Percentiles rank a stretch among this genome's conserved stretches.
Conservation (phyloP, 2,888 invertebrate species). For the Clunio marinus region DNA sequence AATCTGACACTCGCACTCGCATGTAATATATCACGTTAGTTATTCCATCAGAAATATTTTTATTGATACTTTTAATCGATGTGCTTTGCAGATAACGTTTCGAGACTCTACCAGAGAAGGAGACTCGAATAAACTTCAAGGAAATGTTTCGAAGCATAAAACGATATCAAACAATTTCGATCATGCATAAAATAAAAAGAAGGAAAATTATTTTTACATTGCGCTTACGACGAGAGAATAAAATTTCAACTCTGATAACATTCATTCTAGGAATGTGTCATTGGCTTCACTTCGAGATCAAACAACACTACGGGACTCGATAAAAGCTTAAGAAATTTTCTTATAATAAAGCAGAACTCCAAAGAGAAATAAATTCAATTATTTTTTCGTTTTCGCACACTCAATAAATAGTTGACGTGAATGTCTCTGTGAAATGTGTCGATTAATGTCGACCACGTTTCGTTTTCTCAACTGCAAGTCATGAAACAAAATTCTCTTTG, state of each 20-base stretch:
- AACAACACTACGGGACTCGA: neutral
- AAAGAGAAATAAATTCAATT: slow-evolving; percentile 11
- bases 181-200: neutral
- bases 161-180: slow-evolving; percentile 14
- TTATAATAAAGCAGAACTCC: neutral
- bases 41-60: slow-evolving; percentile 1
- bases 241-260: slow-evolving; percentile 12
- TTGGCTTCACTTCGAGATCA: neutral
- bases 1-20: slow-evolving; percentile 15
- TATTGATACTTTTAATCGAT: slow-evolving; percentile 10
- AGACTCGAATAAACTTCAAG: neutral
- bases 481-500: too few relatives aligned
- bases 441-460: too few relatives aligned
- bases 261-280: slow-evolving; percentile 17
- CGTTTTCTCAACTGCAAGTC: too few relatives aligned
- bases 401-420: neutral
- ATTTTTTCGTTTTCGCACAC: neutral
- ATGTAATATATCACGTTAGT: neutral
- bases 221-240: neutral
- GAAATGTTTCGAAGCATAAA: neutral
- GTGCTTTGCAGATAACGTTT: neutral
- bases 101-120: neutral
- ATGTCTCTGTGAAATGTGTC: too few relatives aligned
- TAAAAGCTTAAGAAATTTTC: neutral
- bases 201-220: slow-evolving; percentile 9